These are phyloP conservation scores for Saguinus midas DNA, from an alignment of 2,113 vertebrate genomes.

Conservation along the genomic window DNA sequence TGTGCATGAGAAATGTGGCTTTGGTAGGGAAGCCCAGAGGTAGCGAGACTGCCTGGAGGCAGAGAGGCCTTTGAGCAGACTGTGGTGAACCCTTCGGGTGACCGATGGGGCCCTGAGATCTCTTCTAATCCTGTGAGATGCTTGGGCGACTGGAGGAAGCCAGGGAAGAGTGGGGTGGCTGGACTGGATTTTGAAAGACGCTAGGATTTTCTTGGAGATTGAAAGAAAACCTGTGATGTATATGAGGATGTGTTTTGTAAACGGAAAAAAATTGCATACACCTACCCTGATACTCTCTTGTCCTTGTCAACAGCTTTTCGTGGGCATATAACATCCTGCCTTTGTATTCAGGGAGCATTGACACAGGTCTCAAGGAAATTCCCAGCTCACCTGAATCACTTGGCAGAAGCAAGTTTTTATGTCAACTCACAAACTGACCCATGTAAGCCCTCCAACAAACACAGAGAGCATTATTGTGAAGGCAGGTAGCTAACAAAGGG, in stretches of 20 bases:
- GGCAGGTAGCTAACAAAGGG: conserved; percentile 1
- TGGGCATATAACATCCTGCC: neutral
- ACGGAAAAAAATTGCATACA: neutral
- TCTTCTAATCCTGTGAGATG: neutral
- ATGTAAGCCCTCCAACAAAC: conserved; percentile 65
- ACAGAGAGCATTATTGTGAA: neutral
- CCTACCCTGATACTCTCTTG: neutral
- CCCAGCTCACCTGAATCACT: conserved; percentile 69
- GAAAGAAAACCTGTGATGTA: neutral
- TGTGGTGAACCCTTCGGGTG: neutral
- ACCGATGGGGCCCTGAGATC: neutral
- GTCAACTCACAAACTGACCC: conserved; percentile 64
- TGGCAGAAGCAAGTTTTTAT: conserved; percentile 76
- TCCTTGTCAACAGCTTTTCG: neutral
- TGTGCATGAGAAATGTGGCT: neutral
- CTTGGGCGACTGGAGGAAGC: neutral
- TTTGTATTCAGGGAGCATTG: conserved; percentile 59
- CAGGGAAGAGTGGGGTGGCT: neutral
- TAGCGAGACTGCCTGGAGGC: neutral
- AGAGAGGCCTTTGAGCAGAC: neutral
- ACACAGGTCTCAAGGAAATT: conserved; percentile 61
- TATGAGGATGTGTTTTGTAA: neutral
- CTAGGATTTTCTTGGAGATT: neutral
- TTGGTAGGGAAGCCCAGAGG: neutral
- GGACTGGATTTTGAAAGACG: neutral